phyloP scores from a whole-genome alignment of 2,113 vertebrate species.

The Cynoglossus semilaevis region DNA sequence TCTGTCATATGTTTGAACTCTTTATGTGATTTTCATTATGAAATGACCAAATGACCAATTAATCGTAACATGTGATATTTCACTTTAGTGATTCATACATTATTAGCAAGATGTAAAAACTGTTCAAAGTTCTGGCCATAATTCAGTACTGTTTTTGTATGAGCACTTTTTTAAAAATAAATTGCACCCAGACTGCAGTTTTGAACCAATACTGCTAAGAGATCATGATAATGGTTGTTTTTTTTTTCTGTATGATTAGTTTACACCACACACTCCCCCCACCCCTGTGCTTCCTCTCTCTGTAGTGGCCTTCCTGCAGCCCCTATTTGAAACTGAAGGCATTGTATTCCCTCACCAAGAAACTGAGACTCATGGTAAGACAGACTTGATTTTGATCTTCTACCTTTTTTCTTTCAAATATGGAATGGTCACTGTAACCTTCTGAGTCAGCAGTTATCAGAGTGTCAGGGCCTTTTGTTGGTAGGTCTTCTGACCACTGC shows the following conservation, averaged over 20 bases:
- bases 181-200: slow-evolving; percentile 27
- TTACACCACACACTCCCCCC: slow-evolving; percentile 67
- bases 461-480: too few species aligned
- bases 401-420: slow-evolving; percentile 43
- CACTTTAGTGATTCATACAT: background rate
- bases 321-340: slow-evolving; percentile 77
- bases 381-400: slow-evolving; percentile 69
- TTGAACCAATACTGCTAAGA: slow-evolving; percentile 46
- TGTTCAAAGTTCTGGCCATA: slow-evolving; percentile 11
- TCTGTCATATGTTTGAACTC: slow-evolving; percentile 7
- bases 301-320: slow-evolving; percentile 78
- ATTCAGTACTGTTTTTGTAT: background rate
- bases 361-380: slow-evolving; percentile 77
- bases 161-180: background rate
- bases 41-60: too few species aligned
- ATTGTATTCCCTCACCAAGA: slow-evolving; percentile 77
- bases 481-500: slow-evolving; percentile 30
- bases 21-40: background rate
- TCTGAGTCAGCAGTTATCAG: slow-evolving; percentile 35
- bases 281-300: slow-evolving; percentile 76
- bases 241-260: slow-evolving; percentile 65
- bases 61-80: background rate
- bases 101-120: background rate
- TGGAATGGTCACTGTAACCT: slow-evolving; percentile 41
- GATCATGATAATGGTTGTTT: slow-evolving; percentile 59